Conservation (phyloP, 2,797 vertebrate species). For the Microctenopoma stevenorrisi region DNA sequence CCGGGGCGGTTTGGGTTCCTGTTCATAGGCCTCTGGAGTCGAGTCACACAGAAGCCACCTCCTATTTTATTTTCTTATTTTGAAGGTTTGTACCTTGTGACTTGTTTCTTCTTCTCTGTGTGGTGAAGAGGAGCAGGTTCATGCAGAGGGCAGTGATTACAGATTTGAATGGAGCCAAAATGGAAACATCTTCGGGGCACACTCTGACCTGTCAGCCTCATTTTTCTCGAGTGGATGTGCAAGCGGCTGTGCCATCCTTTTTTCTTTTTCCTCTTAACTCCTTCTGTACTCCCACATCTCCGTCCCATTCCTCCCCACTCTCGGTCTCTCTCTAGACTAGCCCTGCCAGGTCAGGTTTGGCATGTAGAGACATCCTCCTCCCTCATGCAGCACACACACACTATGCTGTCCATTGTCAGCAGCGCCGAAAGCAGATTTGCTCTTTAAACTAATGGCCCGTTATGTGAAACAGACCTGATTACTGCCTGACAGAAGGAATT, state of each 20-base stretch:
- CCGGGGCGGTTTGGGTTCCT: background rate
- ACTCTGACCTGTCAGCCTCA: slow-evolving; percentile 89
- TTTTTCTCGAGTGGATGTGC: slow-evolving; percentile 81
- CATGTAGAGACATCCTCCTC: slow-evolving; percentile 15
- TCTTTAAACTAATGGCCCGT: slow-evolving; percentile 93
- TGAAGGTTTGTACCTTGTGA: slow-evolving; percentile 18
- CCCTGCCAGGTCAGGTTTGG: slow-evolving; percentile 79
- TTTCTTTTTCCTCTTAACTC: slow-evolving; percentile 26
- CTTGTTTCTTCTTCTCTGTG: background rate
- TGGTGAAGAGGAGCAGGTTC: slow-evolving; percentile 79
- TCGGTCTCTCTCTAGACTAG: slow-evolving; percentile 22
- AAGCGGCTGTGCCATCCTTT: slow-evolving; percentile 66
- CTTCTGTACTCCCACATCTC: slow-evolving; percentile 38
- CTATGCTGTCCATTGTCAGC: slow-evolving; percentile 82
- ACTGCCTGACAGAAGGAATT: slow-evolving; percentile 90
- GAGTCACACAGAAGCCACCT: slow-evolving; percentile 23
- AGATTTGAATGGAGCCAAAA: slow-evolving; percentile 89
- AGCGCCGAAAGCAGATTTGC: slow-evolving; percentile 89
- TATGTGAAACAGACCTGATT: slow-evolving; percentile 98
- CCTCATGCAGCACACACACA: slow-evolving; percentile 20
- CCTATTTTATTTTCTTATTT: slow-evolving; percentile 1
- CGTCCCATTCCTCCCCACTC: slow-evolving; percentile 2
- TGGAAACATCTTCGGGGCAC: slow-evolving; percentile 91
- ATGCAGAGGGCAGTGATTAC: slow-evolving; percentile 90
- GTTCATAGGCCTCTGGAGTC: slow-evolving; percentile 11